Evolutionary conservation across 2,888 invertebrate genomes (phyloP), one percentile per base, ranked within the genome.

Genomic region (Plutella xylostella): DNA sequence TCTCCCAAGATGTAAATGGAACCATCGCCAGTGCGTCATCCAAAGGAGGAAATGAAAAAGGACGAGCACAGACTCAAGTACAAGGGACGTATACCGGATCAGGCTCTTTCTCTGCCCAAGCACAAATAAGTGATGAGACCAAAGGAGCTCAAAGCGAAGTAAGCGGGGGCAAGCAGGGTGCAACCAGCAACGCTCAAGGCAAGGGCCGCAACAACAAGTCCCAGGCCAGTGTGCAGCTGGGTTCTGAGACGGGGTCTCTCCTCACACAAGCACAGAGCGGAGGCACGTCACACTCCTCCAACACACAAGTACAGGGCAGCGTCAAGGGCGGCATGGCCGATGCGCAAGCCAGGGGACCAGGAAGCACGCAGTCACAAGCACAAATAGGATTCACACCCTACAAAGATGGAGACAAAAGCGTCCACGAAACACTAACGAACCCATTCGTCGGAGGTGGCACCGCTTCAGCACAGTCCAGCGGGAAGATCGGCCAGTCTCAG

Each of bases 381-480:
- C 94, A 94, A 75, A 93, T 94, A 48, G 94, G 93, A 1, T 94
- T 94, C 61, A 89, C 90, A 43, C 94, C 94, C 0, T 88, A 89
- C 55, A 86, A 88, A 56, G 88, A 89, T 45, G 85, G 86, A 47
- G 88, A 89, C 39, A 84, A 85, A 55, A 51, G 62, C 21, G 58
- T 69, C 20, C 83, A 85, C 41, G 77, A 80, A 11, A 54, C 61
- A 12, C 85, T 87, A 51, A 73, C 78, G 41, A 72, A 70, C 47
- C 89, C 91, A 4, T 90, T 90, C 59, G 87, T 87, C 45, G 93
- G 94, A 1, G 90, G 91, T 25, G 94, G 93, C 6, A 87, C 90
- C 49, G 90, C 94, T 0, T 90, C 91, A 3, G 90, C 94, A 2
- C 93, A 93, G 67, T 90, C 92, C 43, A 91, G 90, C 51, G 86